Base-by-base conservation (phyloP, 1,140 invertebrate species). In the Drosophila pseudoobscura region DNA sequence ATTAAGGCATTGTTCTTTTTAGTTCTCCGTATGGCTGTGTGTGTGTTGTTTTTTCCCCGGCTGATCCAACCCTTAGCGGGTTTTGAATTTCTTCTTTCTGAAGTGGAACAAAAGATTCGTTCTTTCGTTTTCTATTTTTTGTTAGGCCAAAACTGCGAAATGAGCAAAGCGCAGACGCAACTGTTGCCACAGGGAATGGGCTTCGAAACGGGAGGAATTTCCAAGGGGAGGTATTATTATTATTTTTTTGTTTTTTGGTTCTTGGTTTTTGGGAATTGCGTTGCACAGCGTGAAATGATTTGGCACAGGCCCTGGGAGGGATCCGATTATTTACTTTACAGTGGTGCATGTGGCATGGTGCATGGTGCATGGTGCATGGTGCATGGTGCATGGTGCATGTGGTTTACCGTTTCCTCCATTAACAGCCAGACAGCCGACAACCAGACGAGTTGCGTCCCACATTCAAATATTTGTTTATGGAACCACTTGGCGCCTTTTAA, bases 401-500 rank as follows among this genome's bases (percentile, higher is more conserved):
- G 35, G 35, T 13, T 5, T 11, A 39, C 31, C 29, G 29, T 8
- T 31, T 31, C 31, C 8, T 69, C 65, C 66, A 70, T 70, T 70
- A 65, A 31, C 62, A 70, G 66, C 56, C 52, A 41, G 29, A 8
- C 39, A 41, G 52, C 46, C 62, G 29, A 8, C 39, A 41, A 39
- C 46, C 62, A 70, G 66, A 70, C 66, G 24, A 63, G 55, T 53
- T 64, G 45, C 43, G 65, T 80, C 65, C 50, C 58, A 55, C 75
- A 71, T 64, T 80, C 55, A 78, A 89, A 89, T 90, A 83, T 90
- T 90, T 90, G 89, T 90, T 90, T 90, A 90, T 90, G 53, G 50
- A 89, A 83, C 80, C 89, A 90, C 83, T 90, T 90, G 89, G 89
- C 89, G 89, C 89, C 89, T 87, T 87, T 90, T 89, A 88, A 90